Base-by-base conservation (phyloP, 2,113 vertebrate genomes). In the Sceloporus tristichus region DNA sequence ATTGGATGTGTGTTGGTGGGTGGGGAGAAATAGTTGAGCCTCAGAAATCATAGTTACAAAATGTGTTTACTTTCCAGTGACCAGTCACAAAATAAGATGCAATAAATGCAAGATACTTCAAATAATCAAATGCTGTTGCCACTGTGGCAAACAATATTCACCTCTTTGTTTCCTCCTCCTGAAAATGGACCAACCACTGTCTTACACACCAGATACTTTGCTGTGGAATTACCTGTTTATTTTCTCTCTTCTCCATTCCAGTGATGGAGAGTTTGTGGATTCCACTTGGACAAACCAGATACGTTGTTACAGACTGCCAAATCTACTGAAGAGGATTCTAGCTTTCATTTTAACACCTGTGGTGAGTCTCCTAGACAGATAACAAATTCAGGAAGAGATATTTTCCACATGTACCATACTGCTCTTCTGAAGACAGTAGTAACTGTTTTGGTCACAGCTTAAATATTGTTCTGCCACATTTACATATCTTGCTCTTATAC, bases 211-310 rank as follows among this genome's bases (percentile, higher is more conserved):
- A 66, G 65, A 66, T 4, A 25, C 14, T 29, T 34, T 9, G 79
- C 65, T 40, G 4, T 14, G 9, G 62, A 68, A 77, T 79, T 34
- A 53, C 56, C 23, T 73, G 59, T 23, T 88, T 81, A 13, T 73
- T 73, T 42, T 3, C 21, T 70, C 54, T 87, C 93, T 93, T 87
- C 48, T 75, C 81, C 34, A 68, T 95, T 91, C 48, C 80, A 99
- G 98, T 86, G 94, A 97, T 94, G 96, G 92, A 62, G 94, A 97
- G 11, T 93, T 97, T 0, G 2, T 97, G 87, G 98, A 99, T 90
- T 95, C 96, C 2, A 95, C 91, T 92, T 27, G 98, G 84, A 88
- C 73, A 73, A 0, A 75, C 27, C 95, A 98, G 93, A 4, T 95
- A 82, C 21, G 42, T 0, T 5, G 79, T 9, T 95, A 95, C 84